A percentile compares a stretch with the other conserved stretches of the same genome.
Evolutionary conservation across 2,888 invertebrate genomes (phyloP).

Genomic region (Apantesis nais): DNA sequence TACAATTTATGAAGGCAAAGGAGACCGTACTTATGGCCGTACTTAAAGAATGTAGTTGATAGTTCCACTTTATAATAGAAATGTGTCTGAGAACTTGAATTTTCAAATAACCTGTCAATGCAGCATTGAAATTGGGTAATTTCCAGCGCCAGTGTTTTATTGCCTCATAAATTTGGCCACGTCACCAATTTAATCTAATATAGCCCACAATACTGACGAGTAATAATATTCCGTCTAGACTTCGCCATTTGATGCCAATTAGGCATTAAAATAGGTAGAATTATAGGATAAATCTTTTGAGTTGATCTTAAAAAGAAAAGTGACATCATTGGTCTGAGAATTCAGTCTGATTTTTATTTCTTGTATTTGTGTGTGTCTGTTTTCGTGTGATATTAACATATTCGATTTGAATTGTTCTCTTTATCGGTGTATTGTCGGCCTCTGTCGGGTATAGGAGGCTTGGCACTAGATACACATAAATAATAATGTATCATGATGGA

Average conservation of each 20-base stretch:
- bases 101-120: constrained; percentile 3
- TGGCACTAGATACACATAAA: constrained; percentile 44
- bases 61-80: not conserved
- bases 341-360: constrained; percentile 12
- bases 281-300: constrained; percentile 33
- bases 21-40: not conserved
- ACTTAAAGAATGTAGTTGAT: not conserved
- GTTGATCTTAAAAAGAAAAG: constrained; percentile 37
- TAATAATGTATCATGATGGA: constrained; percentile 37
- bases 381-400: constrained; percentile 40
- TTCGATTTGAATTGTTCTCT: constrained; percentile 36
- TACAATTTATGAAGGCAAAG: not conserved
- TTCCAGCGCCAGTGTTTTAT: constrained; percentile 26
- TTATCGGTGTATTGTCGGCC: constrained; percentile 47
- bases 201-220: constrained; percentile 34
- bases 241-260: constrained; percentile 38
- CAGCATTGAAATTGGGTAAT: constrained; percentile 11
- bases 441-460: constrained; percentile 23
- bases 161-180: constrained; percentile 36
- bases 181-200: constrained; percentile 35
- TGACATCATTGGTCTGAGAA: constrained; percentile 35
- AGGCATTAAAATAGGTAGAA: constrained; percentile 26
- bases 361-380: constrained; percentile 16
- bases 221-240: constrained; percentile 48
- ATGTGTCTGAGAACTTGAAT: not conserved